Evolutionary conservation across 2,797 vertebrate genomes (phyloP).

Genomic region (Hipposideros larvatus): DNA sequence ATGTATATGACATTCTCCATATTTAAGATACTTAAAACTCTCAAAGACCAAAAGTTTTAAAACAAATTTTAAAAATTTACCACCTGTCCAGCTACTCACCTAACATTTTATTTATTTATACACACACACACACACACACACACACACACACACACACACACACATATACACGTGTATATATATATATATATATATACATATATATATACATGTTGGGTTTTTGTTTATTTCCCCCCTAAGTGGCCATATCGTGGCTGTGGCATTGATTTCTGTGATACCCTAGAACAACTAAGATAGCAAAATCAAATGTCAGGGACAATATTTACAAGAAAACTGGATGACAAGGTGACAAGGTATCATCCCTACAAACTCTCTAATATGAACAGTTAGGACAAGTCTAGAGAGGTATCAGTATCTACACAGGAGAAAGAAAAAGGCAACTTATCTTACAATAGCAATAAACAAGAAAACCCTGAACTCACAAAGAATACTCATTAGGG

Average conservation of each 20-base stretch:
- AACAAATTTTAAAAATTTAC: background rate
- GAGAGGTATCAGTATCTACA: background rate
- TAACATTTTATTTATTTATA: background rate
- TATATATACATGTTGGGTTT: background rate
- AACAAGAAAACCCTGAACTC: background rate
- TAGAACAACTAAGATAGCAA: background rate
- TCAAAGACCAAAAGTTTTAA: conserved; percentile 8
- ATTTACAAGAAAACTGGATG: background rate
- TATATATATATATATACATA: background rate
- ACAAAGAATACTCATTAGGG: background rate
- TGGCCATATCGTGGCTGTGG: background rate
- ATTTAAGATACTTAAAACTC: background rate
- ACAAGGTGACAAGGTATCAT: background rate
- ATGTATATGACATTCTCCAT: background rate
- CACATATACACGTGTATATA: no score
- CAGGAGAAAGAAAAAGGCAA: background rate
- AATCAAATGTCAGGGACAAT: background rate
- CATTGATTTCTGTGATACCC: conserved; percentile 19
- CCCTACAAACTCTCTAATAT: background rate
- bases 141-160: no score
- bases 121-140: no score
- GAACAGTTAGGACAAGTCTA: background rate
- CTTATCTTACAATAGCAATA: background rate
- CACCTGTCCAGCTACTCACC: background rate
- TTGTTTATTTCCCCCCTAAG: background rate